phyloP scores from a whole-genome alignment of 2,797 vertebrate genomes.

The Malurus splendens region DNA sequence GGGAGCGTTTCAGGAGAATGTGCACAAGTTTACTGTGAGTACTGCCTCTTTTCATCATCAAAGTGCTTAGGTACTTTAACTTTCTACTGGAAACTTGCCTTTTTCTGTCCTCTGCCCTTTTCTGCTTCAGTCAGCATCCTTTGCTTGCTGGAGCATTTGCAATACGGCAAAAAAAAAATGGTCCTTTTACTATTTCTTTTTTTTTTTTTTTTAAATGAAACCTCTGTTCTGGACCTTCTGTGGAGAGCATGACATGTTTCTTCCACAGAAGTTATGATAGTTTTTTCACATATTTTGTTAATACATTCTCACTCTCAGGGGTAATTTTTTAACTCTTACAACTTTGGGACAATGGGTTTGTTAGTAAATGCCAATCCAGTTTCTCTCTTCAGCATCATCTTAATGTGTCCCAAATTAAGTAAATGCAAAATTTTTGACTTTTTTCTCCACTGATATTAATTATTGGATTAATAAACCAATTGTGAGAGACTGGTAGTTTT shows the following conservation, averaged over 20 bases:
- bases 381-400: background rate
- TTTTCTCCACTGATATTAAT: background rate
- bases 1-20: background rate
- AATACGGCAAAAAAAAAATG: background rate
- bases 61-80: background rate
- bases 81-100: background rate
- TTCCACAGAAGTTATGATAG: background rate
- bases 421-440: background rate
- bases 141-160: background rate
- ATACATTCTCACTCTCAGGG: background rate
- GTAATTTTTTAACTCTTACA: background rate
- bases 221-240: background rate
- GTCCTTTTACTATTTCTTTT: background rate
- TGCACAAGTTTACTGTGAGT: background rate
- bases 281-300: background rate
- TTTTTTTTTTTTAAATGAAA: background rate
- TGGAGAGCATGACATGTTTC: background rate
- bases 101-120: background rate
- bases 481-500: background rate
- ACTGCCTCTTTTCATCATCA: background rate
- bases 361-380: background rate
- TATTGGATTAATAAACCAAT: background rate
- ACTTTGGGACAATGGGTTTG: background rate
- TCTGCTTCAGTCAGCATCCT: background rate
- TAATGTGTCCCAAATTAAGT: background rate